These are phyloP conservation scores for Oasisia sp. DNA, from an alignment of 2,888 invertebrate genomes.

Conservation along the genomic window DNA sequence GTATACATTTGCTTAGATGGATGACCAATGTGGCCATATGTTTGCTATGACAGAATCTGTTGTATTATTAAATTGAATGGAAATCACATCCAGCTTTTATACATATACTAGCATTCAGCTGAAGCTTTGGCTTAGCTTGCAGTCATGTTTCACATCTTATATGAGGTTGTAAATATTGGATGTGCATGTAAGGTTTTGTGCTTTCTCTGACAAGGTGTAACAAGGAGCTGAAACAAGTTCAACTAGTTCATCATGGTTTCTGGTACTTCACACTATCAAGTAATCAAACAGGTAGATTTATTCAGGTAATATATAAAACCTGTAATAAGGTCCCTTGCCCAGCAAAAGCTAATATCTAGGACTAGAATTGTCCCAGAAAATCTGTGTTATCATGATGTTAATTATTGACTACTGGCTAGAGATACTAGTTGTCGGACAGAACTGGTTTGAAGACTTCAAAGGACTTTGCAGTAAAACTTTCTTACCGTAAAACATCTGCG, in stretches of 20 bases:
- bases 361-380: neutral
- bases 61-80: neutral
- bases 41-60: no score
- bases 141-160: neutral
- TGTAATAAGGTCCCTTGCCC: neutral
- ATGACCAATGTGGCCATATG: neutral
- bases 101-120: neutral
- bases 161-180: neutral
- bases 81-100: neutral
- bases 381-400: neutral
- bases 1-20: neutral
- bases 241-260: neutral
- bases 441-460: no score
- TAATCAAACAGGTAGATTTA: neutral
- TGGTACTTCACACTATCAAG: neutral
- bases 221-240: neutral
- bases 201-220: neutral
- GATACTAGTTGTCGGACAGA: no score
- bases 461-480: no score
- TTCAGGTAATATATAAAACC: neutral
- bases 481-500: no score
- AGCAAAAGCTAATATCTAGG: neutral
- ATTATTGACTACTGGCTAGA: neutral
- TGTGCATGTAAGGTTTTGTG: neutral
- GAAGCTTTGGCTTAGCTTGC: neutral